These are phyloP conservation scores for Spermophilus dauricus DNA, from an alignment of 2,113 vertebrate genomes.

Conservation along the genomic window DNA sequence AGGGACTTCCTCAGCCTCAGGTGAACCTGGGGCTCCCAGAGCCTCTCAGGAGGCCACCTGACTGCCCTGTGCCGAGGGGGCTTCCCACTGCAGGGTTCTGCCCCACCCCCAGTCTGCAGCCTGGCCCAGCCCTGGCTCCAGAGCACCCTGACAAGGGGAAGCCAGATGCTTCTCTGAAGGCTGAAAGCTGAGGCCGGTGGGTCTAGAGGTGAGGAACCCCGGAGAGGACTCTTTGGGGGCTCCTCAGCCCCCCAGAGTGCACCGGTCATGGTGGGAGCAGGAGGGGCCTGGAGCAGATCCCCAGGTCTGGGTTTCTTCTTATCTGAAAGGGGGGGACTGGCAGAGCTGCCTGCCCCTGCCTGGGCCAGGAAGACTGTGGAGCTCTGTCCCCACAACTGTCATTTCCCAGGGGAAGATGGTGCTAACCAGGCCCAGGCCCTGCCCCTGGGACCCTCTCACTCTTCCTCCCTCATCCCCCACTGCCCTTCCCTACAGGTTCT, in stretches of 20 bases:
- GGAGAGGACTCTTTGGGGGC: background rate
- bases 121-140: background rate
- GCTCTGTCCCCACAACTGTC: background rate
- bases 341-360: background rate
- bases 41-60: too few relatives aligned
- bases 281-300: too few relatives aligned
- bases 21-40: background rate
- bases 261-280: too few relatives aligned
- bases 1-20: background rate
- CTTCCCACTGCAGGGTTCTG: background rate
- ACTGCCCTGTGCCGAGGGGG: background rate
- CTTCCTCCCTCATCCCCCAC: background rate
- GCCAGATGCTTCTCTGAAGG: background rate
- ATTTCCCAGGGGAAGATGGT: background rate
- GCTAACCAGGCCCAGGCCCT: background rate
- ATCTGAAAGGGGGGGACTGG: background rate
- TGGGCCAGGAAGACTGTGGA: background rate
- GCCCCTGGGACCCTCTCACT: background rate
- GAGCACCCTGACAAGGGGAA: background rate
- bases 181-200: background rate
- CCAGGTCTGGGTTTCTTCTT: background rate
- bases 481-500: background rate
- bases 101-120: background rate
- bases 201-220: background rate
- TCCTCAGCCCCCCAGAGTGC: background rate